These are phyloP conservation scores for Heterochromis multidens DNA, from an alignment of 2,113 vertebrate genomes.

Conservation along the genomic window DNA sequence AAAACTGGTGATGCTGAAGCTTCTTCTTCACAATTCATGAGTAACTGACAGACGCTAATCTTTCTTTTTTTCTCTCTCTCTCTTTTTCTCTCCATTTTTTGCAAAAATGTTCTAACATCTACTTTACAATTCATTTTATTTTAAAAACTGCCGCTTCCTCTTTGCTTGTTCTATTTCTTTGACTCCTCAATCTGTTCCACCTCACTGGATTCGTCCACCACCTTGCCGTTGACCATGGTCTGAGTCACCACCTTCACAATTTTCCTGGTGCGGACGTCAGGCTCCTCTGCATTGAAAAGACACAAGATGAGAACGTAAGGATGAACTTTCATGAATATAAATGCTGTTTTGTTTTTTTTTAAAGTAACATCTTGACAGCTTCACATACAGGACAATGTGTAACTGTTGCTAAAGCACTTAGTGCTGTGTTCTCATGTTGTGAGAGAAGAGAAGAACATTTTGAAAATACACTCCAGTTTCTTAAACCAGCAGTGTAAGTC, in stretches of 20 bases:
- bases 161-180: constrained; percentile 59
- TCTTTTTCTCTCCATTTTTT: neutral
- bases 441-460: neutral
- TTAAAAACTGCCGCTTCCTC: neutral
- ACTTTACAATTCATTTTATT: neutral
- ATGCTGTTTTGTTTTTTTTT: too few species aligned
- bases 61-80: neutral
- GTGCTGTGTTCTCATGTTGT: neutral
- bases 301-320: neutral
- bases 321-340: too few species aligned
- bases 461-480: neutral
- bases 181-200: constrained; percentile 78
- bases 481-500: constrained; percentile 10
- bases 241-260: constrained; percentile 82
- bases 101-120: neutral
- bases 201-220: constrained; percentile 80
- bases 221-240: constrained; percentile 80
- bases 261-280: constrained; percentile 78
- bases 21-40: neutral
- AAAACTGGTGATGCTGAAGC: neutral
- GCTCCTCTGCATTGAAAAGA: constrained; percentile 67
- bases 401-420: neutral
- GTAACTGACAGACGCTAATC: neutral
- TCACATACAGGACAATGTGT: neutral
- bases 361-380: neutral